Evolutionary conservation across 2,888 invertebrate species (phyloP).

Genomic region (Drosophila histrio): DNA sequence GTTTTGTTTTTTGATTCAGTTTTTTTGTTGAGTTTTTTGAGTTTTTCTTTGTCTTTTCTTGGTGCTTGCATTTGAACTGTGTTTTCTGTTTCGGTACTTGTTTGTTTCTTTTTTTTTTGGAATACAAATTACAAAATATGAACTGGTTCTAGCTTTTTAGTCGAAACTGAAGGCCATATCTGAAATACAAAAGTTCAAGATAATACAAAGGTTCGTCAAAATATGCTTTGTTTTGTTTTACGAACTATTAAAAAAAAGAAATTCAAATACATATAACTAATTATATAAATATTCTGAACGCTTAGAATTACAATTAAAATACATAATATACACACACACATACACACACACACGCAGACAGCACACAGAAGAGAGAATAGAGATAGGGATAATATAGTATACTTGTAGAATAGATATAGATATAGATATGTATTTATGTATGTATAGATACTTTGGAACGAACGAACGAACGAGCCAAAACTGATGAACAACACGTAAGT

Average conservation of each 20-base stretch:
- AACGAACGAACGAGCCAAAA: conserved; percentile 73
- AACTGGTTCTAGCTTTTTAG: conserved; percentile 69
- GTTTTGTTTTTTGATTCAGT: conserved; percentile 17
- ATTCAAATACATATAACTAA: conserved; percentile 3
- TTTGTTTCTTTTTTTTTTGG: conserved; percentile 23
- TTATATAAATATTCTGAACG: conserved; percentile 19
- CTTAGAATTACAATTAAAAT: conserved; percentile 20
- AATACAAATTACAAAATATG: conserved; percentile 71
- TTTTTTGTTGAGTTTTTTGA: conserved; percentile 28
- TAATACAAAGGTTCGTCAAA: conserved; percentile 56
- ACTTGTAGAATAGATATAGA: conserved; percentile 5
- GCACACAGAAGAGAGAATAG: conserved; percentile 15
- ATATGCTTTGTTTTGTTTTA: conserved; percentile 19
- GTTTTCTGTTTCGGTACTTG: conserved; percentile 57
- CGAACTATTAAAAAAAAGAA: conserved; percentile 17
- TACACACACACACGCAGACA: conserved; percentile 18
- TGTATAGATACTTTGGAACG: conserved; percentile 36
- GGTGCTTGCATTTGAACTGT: conserved; percentile 66
- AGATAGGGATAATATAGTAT: conserved; percentile 5
- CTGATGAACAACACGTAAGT: conserved; percentile 69
- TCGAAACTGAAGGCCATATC: conserved; percentile 85
- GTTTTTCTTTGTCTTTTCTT: conserved; percentile 30
- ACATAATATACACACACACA: conserved; percentile 3
- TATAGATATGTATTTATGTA: neutral
- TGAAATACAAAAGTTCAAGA: conserved; percentile 82